Evolutionary conservation across 1,140 invertebrate species (phyloP).

Genomic region (Drosophila bifasciata): DNA sequence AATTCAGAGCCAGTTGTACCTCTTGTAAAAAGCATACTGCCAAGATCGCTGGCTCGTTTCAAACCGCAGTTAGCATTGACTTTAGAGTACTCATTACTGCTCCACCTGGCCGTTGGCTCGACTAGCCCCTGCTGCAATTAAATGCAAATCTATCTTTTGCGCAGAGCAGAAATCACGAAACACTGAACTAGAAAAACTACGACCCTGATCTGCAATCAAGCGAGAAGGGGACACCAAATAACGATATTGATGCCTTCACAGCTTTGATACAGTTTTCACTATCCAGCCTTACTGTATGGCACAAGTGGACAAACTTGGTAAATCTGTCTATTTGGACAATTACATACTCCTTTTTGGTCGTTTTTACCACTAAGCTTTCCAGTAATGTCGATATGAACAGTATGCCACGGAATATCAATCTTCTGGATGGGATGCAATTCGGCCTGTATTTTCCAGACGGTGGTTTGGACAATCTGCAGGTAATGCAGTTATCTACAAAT

Average conservation of each 20-base stretch:
- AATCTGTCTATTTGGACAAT: conserved; percentile 10
- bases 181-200: neutral
- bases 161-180: neutral
- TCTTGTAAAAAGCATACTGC: conserved; percentile 11
- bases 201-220: conserved; percentile 1
- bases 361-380: conserved; percentile 13
- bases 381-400: conserved; percentile 16
- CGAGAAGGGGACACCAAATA: neutral
- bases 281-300: neutral
- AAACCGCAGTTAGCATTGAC: too few species aligned
- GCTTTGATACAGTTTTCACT: conserved; percentile 2
- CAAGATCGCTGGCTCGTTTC: too few species aligned
- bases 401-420: conserved; percentile 9
- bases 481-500: conserved; percentile 8
- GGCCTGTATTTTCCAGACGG: conserved; percentile 7
- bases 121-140: neutral
- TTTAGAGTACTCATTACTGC: neutral
- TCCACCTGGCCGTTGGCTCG: conserved; percentile 3
- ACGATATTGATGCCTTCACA: neutral
- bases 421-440: conserved; percentile 9
- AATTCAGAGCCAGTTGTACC: conserved; percentile 70
- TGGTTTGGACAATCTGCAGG: conserved; percentile 8
- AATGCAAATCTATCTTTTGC: too few species aligned
- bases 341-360: conserved; percentile 10
- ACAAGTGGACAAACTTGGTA: conserved; percentile 6